Base-by-base conservation (phyloP, 2,113 vertebrate species). In the Takifugu flavidus region DNA sequence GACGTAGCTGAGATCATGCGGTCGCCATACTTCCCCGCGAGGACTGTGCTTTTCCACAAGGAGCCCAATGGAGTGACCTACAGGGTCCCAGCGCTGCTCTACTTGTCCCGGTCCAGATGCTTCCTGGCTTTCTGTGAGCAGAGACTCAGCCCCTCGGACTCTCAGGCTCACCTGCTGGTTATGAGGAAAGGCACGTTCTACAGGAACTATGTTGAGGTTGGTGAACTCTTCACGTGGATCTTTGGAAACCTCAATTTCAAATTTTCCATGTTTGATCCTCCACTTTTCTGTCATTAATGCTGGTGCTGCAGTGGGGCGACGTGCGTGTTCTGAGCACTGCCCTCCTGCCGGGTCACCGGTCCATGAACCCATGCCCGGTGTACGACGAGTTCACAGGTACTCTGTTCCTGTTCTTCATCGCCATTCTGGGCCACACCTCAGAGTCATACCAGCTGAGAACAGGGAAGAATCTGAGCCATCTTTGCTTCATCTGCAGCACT, bases 341-440 rank as follows among this genome's bases (percentile, higher is more conserved):
- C 0, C 77, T 62, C 0, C 88, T 98, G 81, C 85, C 87, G 12
- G 92, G 92, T 43, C 92, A 96, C 70, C 90, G 97, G 1, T 98
- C 97, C 0, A 98, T 98, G 97, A 98, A 98, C 80, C 96, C 96
- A 4, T 98, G 95, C 57, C 97, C 97, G 0, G 90, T 98, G 72
- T 96, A 93, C 0, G 95, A 98, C 0, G 88, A 92, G 31, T 89
- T 90, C 62, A 87, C 82, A 0, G 66, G 81, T 6, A 66, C 74
- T 0, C 34, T 98, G 13, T 94, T 94, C 85, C 88, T 99, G 13
- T 96, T 99, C 89, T 98, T 96, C 88, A 94, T 96, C 64, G 94
- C 94, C 1, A 93, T 98, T 8, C 67, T 82, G 52, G 95, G 95
- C 49, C 93, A 91, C 81, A 94, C 92, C 0, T 89, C 94, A 0